phyloP scores from a whole-genome alignment of 2,888 invertebrate genomes.

The Mythimna albipuncta region DNA sequence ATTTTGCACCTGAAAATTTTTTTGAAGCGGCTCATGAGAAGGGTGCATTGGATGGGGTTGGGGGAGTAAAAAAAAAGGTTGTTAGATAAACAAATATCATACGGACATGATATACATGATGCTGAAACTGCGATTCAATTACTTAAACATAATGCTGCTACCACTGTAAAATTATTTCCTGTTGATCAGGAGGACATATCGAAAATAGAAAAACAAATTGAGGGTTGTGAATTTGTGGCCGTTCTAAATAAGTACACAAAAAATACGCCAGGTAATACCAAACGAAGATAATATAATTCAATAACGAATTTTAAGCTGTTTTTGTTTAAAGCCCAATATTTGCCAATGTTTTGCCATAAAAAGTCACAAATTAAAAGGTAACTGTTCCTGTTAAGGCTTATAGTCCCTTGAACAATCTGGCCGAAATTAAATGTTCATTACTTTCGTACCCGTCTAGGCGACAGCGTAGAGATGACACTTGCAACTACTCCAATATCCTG shows the following conservation, averaged over 20 bases:
- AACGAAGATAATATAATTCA: constrained; percentile 27
- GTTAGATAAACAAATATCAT: constrained; percentile 43
- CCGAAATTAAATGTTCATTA: no score
- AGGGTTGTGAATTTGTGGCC: constrained; percentile 17
- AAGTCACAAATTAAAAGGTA: constrained; percentile 32
- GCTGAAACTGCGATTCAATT: constrained; percentile 40
- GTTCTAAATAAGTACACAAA: constrained; percentile 16
- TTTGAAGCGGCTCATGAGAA: constrained; percentile 25
- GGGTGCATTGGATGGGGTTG: constrained; percentile 56
- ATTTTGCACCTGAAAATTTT: constrained; percentile 28
- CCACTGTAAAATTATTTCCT: constrained; percentile 30
- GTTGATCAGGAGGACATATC: constrained; percentile 16
- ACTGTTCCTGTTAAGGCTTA: no score
- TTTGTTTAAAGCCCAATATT: constrained; percentile 26
- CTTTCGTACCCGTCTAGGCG: no score
- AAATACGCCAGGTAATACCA: constrained; percentile 26
- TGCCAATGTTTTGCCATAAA: constrained; percentile 23
- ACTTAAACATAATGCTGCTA: constrained; percentile 18
- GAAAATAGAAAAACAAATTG: constrained; percentile 16
- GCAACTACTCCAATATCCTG: no score
- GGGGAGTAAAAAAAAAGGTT: constrained; percentile 47
- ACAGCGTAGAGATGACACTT: no score
- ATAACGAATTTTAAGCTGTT: constrained; percentile 27
- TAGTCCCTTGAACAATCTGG: no score
- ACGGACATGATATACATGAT: constrained; percentile 49